phyloP scores from a whole-genome alignment of 2,113 vertebrate genomes.

The Lamprologus tigripictilis region DNA sequence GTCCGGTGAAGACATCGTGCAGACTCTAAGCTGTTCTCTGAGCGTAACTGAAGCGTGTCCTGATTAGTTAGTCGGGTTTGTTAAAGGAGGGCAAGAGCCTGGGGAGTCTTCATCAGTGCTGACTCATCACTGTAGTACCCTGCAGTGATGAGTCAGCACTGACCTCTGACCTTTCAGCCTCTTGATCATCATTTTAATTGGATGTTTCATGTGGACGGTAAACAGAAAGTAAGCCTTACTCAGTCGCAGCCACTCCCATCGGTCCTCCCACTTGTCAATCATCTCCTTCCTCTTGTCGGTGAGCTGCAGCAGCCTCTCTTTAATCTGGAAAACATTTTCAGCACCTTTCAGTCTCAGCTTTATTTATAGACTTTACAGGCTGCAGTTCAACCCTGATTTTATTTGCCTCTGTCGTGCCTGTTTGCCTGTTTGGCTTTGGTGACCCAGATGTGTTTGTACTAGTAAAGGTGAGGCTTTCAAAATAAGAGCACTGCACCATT shows the following conservation, averaged over 20 bases:
- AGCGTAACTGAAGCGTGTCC: not conserved
- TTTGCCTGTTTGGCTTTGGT: not conserved
- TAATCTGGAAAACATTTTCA: conserved; percentile 75
- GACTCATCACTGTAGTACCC: not conserved
- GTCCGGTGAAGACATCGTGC: not conserved
- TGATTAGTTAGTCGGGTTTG: not conserved
- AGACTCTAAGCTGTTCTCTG: not conserved
- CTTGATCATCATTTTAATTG: not conserved
- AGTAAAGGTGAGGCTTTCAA: not conserved
- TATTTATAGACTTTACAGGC: not conserved
- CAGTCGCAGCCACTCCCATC: conserved; percentile 97
- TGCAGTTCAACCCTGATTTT: not conserved
- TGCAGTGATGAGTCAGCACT: not conserved
- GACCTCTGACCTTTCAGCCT: not conserved
- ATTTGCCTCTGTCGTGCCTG: not conserved
- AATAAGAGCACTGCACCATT: not conserved
- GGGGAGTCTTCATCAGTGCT: not conserved
- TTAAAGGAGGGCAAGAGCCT: not conserved
- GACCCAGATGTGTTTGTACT: not conserved
- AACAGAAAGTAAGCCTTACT: conserved; percentile 71
- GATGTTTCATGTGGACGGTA: not conserved
- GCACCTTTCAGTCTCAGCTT: not conserved
- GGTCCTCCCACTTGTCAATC: conserved; percentile 99
- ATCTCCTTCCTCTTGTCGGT: conserved; percentile 98
- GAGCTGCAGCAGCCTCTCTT: conserved; percentile 91